A percentile compares a stretch with the other conserved stretches of the same genome.
phyloP scores from a whole-genome alignment of 2,113 vertebrate genomes.

The Pongo abelii region DNA sequence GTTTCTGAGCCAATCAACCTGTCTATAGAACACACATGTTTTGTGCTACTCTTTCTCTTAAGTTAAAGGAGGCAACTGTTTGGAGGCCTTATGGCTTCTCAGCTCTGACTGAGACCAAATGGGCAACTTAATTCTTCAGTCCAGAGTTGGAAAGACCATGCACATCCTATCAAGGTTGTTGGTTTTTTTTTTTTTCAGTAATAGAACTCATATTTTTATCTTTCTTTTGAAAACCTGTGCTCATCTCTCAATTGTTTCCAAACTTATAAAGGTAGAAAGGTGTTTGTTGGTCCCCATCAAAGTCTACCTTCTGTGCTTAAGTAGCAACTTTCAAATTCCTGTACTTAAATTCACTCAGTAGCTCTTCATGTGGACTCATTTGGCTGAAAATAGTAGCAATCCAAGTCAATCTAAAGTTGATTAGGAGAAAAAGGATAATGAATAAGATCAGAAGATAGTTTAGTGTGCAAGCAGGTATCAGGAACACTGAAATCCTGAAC shows the following conservation, averaged over 20 bases:
- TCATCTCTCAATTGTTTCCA: background rate
- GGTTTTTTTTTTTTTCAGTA: background rate
- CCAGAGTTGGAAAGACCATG: background rate
- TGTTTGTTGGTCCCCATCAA: background rate
- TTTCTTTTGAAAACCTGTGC: background rate
- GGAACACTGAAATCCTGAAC: background rate
- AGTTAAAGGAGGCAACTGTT: background rate
- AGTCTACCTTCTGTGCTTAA: background rate
- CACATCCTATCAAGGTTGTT: too few species aligned
- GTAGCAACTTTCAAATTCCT: background rate
- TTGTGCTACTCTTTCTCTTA: background rate
- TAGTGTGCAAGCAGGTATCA: background rate
- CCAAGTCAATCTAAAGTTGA: background rate
- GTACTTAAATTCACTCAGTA: background rate
- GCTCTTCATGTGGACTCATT: background rate
- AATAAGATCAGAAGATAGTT: background rate
- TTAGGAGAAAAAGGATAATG: background rate
- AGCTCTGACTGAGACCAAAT: background rate
- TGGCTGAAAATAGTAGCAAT: background rate
- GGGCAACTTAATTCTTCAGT: background rate
- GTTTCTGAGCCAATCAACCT: background rate
- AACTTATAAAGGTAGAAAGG: background rate
- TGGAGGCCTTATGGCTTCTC: background rate
- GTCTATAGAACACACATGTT: background rate
- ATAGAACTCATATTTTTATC: background rate